A percentile compares a stretch with the other conserved stretches of the same genome.
Conservation (phyloP, 92 coral and sea anemone genomes). For the Chrysogorgia sp. region DNA sequence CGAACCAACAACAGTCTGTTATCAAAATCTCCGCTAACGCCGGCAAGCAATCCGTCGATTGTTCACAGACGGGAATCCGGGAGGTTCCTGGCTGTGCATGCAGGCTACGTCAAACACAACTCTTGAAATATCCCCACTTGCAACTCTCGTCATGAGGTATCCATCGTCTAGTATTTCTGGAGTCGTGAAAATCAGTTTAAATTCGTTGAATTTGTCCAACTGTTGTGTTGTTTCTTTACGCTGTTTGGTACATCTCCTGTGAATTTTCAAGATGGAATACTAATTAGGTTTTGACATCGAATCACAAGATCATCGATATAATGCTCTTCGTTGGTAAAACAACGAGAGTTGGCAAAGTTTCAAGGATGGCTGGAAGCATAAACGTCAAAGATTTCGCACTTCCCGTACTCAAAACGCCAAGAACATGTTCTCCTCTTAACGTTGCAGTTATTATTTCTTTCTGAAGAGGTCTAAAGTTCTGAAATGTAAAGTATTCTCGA, state of each 20-base stretch:
- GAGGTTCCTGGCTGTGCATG: too few species aligned
- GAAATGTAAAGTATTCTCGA: too few species aligned
- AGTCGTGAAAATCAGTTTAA: conserved; percentile 16
- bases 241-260: conserved; percentile 21
- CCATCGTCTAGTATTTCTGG: conserved; percentile 40
- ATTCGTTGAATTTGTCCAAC: background rate
- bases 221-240: background rate
- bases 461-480: too few species aligned
- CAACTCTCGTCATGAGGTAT: too few species aligned
- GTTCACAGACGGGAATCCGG: too few species aligned
- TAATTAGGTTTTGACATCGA: background rate
- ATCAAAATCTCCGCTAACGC: too few species aligned
- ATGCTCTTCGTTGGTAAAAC: conserved; percentile 27
- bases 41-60: too few species aligned
- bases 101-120: background rate
- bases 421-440: background rate
- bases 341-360: conserved; percentile 34
- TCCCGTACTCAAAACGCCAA: conserved; percentile 40
- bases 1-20: too few species aligned
- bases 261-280: conserved; percentile 33
- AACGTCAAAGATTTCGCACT: conserved; percentile 45
- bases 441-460: too few species aligned
- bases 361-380: conserved; percentile 38
- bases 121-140: too few species aligned
- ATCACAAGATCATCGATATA: conserved; percentile 19